Base-by-base conservation (phyloP, 1,140 invertebrate species). In the Drosophila paulistorum region DNA sequence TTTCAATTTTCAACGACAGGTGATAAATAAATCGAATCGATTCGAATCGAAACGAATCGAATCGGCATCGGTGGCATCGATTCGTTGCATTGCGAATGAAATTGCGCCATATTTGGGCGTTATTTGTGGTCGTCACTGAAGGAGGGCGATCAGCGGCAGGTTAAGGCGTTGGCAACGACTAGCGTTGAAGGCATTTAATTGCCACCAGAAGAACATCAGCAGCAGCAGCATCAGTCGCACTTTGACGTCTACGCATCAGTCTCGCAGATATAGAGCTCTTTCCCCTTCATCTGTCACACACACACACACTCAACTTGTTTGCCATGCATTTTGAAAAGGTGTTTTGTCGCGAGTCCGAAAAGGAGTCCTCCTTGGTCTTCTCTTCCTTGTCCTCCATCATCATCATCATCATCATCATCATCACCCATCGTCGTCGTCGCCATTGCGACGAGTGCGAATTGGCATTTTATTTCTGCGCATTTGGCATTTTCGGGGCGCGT, bases 1-100 rank as follows among this genome's bases (percentile, higher is more conserved):
- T 90, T 90, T 90, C 87, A 90, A 90, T 90, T 90, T 90, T 57
- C 77, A 83, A 83, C 87, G 87, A 90, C 87, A 90, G 87, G 87
- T 90, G 87, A 90, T 90, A 90, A 90, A 90, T 90, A 90, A 90
- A 90, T 90, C 87, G 87, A 90, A 83, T 73, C 77, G 69, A 76
- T 82, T 71, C 77, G 83, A 89, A 89, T 89, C 89, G 83, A 89
- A 89, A 70, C 77, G 77, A 77, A 77, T 77, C 69, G 77, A 58
- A 73, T 65, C 69, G 62, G 68, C 61, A 62, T 33, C 58, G 39
- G 26, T 30, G 67, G 51, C 69, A 72, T 57, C 83, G 77, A 84
- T 89, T 89, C 83, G 83, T 59, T 86, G 82, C 80, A 80, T 87
- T 79, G 70, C 81, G 66, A 85, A 85, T 85, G 77, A 86, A 86